Evolutionary conservation across 2,888 invertebrate genomes (phyloP), one percentile per base, ranked within the genome.

Genomic region (Chaetogeoica ovagalla): DNA sequence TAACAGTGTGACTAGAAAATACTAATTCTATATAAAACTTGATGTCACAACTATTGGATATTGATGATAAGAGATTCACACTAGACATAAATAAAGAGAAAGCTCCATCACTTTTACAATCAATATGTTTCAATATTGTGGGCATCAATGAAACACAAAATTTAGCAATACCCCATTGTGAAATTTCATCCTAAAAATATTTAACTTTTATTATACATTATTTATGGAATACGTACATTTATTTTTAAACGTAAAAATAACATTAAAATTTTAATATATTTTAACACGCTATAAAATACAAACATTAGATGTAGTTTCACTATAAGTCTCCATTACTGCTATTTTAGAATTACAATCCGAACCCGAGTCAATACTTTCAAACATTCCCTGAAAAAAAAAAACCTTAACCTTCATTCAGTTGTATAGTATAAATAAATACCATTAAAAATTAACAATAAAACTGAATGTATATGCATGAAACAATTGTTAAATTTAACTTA

Each of bases 91-190:
- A 79, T 9, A 79, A 70, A 39, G 71, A 65, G 13, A 71, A 79
- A 71, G 79, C 79, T 55, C 39, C 71, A n/a, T 7, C 19, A 39
- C 39, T 62, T n/a, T 79, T 65, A 63, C 1, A 71, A 7, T 39
- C 63, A 9, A 79, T 63, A 19, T 79, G 71, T 71, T 79, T 79
- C 9, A 79, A 39, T 57, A 57, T 17, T 2, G 19, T 19, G 7
- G 79, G 71, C 71, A 79, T 65, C 19, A 79, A 6, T 43, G 65
- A 65, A 62, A 71, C 70, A 79, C 79, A 79, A 63, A 79, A 63
- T 71, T 71, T 70, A 0, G 55, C 79, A 65, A 79, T 79, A 57
- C 79, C 70, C 79, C 79, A 79, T 4, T 37, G 69, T 39, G 60
- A 77, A 71, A n/a, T 57, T 71, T 63, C 62, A 43, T 71, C 39